These are phyloP conservation scores for Pantherophis alleghaniensis DNA, from an alignment of 2,797 vertebrate genomes.

Conservation along the genomic window DNA sequence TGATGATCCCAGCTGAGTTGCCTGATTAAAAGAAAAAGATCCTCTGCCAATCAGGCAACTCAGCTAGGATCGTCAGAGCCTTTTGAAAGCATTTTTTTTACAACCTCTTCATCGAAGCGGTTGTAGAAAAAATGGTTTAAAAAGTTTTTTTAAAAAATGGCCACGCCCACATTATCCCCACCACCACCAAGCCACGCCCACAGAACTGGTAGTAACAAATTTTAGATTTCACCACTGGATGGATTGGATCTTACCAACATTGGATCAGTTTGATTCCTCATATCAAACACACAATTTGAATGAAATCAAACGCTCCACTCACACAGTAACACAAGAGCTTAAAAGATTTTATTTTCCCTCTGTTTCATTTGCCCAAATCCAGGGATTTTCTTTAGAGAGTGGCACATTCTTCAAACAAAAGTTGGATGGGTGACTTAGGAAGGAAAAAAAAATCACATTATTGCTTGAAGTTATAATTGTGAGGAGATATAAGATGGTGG, in stretches of 20 bases:
- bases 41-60: no score
- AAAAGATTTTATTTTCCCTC: not conserved
- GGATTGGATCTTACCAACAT: not conserved
- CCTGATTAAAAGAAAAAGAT: no score
- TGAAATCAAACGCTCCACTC: not conserved
- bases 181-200: no score
- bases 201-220: no score
- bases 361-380: not conserved
- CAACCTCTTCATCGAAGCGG: no score
- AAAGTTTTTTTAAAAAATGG: no score
- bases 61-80: no score
- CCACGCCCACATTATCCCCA: no score
- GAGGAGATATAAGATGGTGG: conserved; percentile 62
- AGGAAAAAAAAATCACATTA: conserved; percentile 47
- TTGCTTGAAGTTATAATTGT: conserved; percentile 62
- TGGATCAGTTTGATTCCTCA: not conserved
- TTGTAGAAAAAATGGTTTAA: no score
- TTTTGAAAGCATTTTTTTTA: no score
- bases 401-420: conserved; percentile 46
- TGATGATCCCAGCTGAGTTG: no score
- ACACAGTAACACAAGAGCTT: not conserved
- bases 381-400: not conserved
- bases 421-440: conserved; percentile 39
- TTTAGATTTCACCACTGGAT: not conserved
- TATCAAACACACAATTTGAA: not conserved